Evolutionary conservation across 1,140 invertebrate genomes (phyloP), one percentile per base, ranked within the genome.

Genomic region (Triops cancriformis): DNA sequence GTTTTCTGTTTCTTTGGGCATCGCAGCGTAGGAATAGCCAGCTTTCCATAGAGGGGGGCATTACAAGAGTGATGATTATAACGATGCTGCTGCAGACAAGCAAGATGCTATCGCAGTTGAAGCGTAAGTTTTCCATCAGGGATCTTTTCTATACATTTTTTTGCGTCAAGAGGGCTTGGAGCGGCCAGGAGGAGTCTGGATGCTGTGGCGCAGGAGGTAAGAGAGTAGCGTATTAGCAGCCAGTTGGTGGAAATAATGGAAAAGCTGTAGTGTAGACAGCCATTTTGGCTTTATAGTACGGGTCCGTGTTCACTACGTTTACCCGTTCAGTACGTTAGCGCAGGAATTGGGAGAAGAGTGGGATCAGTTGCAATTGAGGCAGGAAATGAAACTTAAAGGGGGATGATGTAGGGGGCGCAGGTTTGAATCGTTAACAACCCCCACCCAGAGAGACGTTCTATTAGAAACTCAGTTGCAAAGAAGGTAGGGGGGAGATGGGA

Each of bases 101-200:
- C 51, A 64, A 64, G 51, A 64, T 64, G 51, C 18, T 64, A 64
- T 64, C 51, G 51, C 51, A 64, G 51, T 64, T 64, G 51, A 64
- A 64, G 14, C 51, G 51, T 64, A 64, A 64, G 51, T 64, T 64
- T 64, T 64, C 51, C 51, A 64, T 64, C 51, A 64, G 51, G 31
- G 18, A 64, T 64, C 51, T 64, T 64, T 64, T 64, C 23, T 1
- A 2, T 37, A 37, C 7, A 37, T 37, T 37, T 37, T n/a, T 37
- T 37, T 37, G 31, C 7, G 31, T 37, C 31, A 37, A 37, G 31
- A 7, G 31, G 31, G 31, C 31, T 37, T 37, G 31, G 31, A 37
- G 31, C 31, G 31, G 31, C 31, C 31, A 7, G 2, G 31, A 37
- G 31, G 2, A 7, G 31, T 37, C 31, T 37, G 2, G 31, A 4